Evolutionary conservation across 2,888 invertebrate genomes (phyloP), one percentile per base, ranked within the genome.

Genomic region (Timandra comae): DNA sequence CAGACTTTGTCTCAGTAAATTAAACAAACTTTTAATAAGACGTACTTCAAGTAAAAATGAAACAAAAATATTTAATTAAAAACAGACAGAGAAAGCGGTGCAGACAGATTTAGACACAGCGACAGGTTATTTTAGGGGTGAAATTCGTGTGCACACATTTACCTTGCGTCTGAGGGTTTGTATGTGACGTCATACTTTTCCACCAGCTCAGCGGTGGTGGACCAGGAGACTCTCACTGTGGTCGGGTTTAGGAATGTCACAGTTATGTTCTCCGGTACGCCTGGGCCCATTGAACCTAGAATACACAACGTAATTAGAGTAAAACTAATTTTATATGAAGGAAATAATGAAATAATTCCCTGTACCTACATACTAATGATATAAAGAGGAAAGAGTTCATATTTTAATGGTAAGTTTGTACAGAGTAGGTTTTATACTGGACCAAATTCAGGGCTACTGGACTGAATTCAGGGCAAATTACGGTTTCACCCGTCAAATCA

Each of bases 111-210:
- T n/a, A n/a, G 46, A 52, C 41, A 49, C 33, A 42, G 39, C 37
- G 39, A 44, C 38, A 51, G 44, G 16, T 16, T 16, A 16, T 3
- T 16, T 5, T 16, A 16, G 6, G 16, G 16, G 1, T 16, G 16
- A 16, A 16, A 16, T 16, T 16, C 16, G 16, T 6, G 16, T 16
- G 16, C 16, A 16, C 6, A 16, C 38, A 52, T 90, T 90, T 92
- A 95, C 95, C 95, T 95, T 81, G 95, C 95, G 81, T 94, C 93
- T 29, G 94, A 93, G 28, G 95, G 95, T 70, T 95, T 95, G 79
- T 95, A 95, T 10, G 93, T 94, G 74, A 96, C 95, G 81, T 95
- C 94, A 87, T 94, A 95, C 76, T 95, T 95, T 66, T 95, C 95
- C 44, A 94, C 91, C 56, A 91, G 88, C 60, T 93, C 93, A 47